Conservation (phyloP, 2,888 invertebrate species). For the Choristoneura rosaceana region DNA sequence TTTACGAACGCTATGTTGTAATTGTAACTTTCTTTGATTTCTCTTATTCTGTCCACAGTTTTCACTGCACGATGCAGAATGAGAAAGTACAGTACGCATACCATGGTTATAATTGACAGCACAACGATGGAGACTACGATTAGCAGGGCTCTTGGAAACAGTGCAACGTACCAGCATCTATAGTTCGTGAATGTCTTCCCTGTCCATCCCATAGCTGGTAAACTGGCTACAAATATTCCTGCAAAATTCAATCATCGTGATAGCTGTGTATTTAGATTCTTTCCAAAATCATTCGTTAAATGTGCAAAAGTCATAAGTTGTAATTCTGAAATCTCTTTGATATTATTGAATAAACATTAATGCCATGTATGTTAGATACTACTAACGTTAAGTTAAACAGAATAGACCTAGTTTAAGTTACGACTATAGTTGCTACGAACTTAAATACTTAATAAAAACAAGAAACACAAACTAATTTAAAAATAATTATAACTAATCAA, state of each 20-base stretch:
- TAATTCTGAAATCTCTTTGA: background rate
- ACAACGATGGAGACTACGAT: constrained; percentile 79
- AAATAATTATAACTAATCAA: too few species aligned
- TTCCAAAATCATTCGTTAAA: too few species aligned
- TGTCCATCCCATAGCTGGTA: constrained; percentile 69
- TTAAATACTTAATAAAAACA: too few species aligned
- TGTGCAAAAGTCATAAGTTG: background rate
- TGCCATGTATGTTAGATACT: too few species aligned
- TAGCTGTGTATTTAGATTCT: background rate
- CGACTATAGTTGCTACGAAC: too few species aligned
- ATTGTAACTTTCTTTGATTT: constrained; percentile 59
- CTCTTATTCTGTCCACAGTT: constrained; percentile 79
- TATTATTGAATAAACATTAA: too few species aligned
- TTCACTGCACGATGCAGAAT: constrained; percentile 83
- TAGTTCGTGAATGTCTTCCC: constrained; percentile 79
- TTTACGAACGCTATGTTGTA: constrained; percentile 55
- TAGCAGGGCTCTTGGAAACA: constrained; percentile 82
- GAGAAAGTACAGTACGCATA: constrained; percentile 79
- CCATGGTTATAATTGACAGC: constrained; percentile 70
- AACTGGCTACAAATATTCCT: constrained; percentile 63
- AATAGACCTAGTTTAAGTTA: too few species aligned
- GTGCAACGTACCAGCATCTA: constrained; percentile 85
- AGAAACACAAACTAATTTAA: too few species aligned
- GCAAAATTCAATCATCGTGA: constrained; percentile 45
- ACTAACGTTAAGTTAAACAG: too few species aligned